These are phyloP conservation scores for Archivesica marissinica DNA, from an alignment of 1,140 invertebrate species.

Conservation along the genomic window DNA sequence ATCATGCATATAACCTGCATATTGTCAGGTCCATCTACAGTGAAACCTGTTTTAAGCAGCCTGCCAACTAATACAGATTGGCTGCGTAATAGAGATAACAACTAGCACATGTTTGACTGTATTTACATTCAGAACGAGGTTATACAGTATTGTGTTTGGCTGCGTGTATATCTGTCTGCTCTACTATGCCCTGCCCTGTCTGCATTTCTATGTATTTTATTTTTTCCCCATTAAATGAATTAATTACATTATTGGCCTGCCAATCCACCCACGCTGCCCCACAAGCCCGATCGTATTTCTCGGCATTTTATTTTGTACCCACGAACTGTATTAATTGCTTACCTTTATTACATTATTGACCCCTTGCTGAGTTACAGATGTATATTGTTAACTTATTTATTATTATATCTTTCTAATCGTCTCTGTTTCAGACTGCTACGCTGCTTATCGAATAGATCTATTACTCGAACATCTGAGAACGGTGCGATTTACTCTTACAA, in stretches of 20 bases:
- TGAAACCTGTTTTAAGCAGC: neutral
- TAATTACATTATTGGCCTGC: neutral
- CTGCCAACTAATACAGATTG: neutral
- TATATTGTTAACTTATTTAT: neutral
- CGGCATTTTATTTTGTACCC: neutral
- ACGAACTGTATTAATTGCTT: neutral
- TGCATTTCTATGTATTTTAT: neutral
- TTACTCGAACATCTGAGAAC: too few species aligned
- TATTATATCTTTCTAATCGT: neutral
- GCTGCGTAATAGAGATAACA: neutral
- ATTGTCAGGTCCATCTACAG: too few species aligned
- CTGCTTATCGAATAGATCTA: too few species aligned
- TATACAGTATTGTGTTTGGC: neutral
- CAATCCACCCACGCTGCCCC: neutral
- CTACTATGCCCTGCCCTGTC: neutral
- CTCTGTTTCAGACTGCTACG: neutral
- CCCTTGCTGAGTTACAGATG: constrained; percentile 2
- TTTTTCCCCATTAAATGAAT: neutral
- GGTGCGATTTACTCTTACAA: too few species aligned
- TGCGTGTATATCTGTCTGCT: neutral
- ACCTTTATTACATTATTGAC: neutral
- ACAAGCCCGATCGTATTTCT: neutral
- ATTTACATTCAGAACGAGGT: neutral
- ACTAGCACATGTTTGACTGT: neutral
- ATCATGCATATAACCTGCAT: too few species aligned